Evolutionary conservation across 2,888 invertebrate genomes (phyloP).

Genomic region (Melinopterus prodromus): DNA sequence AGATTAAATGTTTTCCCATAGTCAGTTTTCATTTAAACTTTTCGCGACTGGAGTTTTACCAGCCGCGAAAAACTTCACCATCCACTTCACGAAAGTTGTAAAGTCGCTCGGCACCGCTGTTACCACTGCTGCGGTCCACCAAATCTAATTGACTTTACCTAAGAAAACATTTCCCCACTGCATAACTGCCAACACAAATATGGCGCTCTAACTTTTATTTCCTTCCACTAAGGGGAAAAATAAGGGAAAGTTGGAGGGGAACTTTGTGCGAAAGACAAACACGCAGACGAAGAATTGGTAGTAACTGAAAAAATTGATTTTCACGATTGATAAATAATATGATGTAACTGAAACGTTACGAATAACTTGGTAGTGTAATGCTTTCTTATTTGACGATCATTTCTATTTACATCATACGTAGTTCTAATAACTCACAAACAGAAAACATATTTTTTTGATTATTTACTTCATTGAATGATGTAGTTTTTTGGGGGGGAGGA

Average conservation of each 20-base stretch:
- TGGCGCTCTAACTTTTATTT: not conserved
- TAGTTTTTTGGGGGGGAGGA: too few relatives aligned
- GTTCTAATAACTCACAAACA: too few relatives aligned
- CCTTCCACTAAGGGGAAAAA: not conserved
- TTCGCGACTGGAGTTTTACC: not conserved
- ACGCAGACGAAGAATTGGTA: not conserved
- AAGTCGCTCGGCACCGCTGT: not conserved
- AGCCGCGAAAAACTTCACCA: not conserved
- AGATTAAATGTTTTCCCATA: not conserved
- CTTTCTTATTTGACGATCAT: too few relatives aligned
- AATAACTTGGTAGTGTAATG: too few relatives aligned
- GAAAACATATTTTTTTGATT: too few relatives aligned
- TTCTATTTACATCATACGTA: too few relatives aligned
- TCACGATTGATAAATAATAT: too few relatives aligned
- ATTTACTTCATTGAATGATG: too few relatives aligned
- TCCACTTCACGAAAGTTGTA: not conserved
- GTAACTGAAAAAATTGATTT: not conserved
- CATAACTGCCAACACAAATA: constrained; percentile 4
- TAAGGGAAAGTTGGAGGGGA: not conserved
- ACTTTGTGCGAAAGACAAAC: not conserved
- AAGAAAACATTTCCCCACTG: not conserved
- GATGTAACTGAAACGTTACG: too few relatives aligned
- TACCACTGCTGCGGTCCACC: not conserved
- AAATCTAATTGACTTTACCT: constrained; percentile 4
- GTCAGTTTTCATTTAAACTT: not conserved